A percentile compares a stretch with the other conserved stretches of the same genome.
Evolutionary conservation across 2,113 vertebrate genomes (phyloP).

Genomic region (Excalfactoria chinensis): DNA sequence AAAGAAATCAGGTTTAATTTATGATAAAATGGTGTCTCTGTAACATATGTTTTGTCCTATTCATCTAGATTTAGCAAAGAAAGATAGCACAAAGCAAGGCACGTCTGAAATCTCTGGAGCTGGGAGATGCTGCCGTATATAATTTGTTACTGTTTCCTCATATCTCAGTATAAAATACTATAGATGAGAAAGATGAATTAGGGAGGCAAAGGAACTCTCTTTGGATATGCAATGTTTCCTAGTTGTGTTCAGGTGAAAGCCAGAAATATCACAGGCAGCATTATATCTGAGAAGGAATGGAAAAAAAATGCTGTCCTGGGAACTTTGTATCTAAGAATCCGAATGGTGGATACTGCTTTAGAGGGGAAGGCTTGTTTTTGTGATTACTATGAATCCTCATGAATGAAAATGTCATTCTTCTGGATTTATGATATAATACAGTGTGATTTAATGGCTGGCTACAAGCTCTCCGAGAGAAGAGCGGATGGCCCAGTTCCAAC

Average conservation of each 20-base stretch:
- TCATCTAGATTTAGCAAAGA: slow-evolving; percentile 49
- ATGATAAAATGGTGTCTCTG: slow-evolving; percentile 42
- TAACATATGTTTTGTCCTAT: slow-evolving; percentile 11
- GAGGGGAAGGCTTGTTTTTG: background rate
- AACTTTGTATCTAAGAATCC: background rate
- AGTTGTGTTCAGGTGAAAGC: background rate
- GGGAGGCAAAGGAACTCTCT: background rate
- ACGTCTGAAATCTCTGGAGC: slow-evolving; percentile 22
- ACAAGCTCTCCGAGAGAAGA: background rate
- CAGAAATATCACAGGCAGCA: background rate
- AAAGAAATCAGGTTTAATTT: slow-evolving; percentile 58
- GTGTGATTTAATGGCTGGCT: background rate
- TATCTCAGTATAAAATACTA: slow-evolving; percentile 44
- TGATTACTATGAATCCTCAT: slow-evolving; percentile 25
- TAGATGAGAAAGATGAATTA: background rate
- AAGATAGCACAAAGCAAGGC: background rate
- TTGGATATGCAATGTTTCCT: background rate
- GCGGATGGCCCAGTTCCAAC: background rate
- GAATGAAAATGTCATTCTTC: slow-evolving; percentile 40
- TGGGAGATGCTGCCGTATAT: slow-evolving; percentile 44
- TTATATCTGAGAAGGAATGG: background rate
- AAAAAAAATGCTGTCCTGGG: background rate
- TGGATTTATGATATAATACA: slow-evolving; percentile 9
- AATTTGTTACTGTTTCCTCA: slow-evolving; percentile 59
- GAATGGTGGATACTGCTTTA: background rate